These are phyloP conservation scores for Paracanthobrama guichenoti DNA, from an alignment of 2,113 vertebrate species.

Conservation along the genomic window DNA sequence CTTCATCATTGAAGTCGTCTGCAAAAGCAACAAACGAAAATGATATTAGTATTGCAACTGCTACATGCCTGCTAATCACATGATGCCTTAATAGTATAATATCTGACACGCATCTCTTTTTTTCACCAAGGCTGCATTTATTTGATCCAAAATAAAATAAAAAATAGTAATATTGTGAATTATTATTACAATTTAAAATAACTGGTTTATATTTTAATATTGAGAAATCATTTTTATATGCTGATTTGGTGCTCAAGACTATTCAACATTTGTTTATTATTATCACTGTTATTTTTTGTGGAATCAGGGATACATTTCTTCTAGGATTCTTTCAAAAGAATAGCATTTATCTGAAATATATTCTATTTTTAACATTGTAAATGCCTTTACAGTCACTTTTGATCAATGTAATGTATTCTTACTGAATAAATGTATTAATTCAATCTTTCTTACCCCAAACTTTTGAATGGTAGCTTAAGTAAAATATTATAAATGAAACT, in stretches of 20 bases:
- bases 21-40: slow-evolving; percentile 55
- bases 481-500: background rate
- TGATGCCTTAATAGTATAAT: background rate
- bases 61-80: background rate
- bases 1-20: slow-evolving; percentile 97
- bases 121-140: background rate
- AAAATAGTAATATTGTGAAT: too few relatives aligned
- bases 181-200: background rate
- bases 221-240: background rate
- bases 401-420: background rate
- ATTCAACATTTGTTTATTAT: background rate
- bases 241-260: background rate
- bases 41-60: background rate
- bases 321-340: background rate
- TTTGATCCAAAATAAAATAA: background rate
- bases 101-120: background rate
- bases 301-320: background rate
- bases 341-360: background rate
- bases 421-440: background rate
- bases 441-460: background rate
- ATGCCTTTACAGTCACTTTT: background rate
- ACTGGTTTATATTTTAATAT: too few relatives aligned
- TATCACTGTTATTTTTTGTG: background rate
- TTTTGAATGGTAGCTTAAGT: background rate
- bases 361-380: background rate